Conservation (phyloP, 2,888 invertebrate genomes). For the Aquatica leii region DNA sequence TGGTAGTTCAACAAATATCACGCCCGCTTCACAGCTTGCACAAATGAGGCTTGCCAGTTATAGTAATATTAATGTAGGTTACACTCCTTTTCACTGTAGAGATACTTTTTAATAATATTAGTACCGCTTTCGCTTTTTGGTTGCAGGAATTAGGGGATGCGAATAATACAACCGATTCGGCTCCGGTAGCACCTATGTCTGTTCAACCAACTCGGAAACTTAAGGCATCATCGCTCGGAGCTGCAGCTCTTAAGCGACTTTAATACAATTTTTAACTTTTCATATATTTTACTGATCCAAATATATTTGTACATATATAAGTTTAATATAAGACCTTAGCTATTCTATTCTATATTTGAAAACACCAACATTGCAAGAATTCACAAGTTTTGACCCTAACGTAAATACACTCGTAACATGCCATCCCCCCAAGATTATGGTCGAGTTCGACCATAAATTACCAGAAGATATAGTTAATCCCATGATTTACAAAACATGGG, state of each 20-base stretch:
- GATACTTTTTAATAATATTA: slow-evolving; percentile 11
- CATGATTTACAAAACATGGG: no score
- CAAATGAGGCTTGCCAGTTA: slow-evolving; percentile 88
- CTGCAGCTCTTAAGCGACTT: slow-evolving; percentile 75
- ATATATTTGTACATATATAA: slow-evolving; percentile 54
- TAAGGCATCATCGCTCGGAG: slow-evolving; percentile 70
- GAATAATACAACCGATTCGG: slow-evolving; percentile 62
- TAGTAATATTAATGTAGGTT: slow-evolving; percentile 83
- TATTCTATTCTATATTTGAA: no score
- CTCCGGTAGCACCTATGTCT: slow-evolving; percentile 78
- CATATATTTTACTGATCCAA: slow-evolving; percentile 52
- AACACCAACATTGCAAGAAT: no score
- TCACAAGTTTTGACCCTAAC: no score
- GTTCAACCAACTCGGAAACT: slow-evolving; percentile 86
- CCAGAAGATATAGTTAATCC: no score
- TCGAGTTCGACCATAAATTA: no score
- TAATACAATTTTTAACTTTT: slow-evolving; percentile 59
- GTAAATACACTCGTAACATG: no score
- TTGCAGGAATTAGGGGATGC: slow-evolving; percentile 78
- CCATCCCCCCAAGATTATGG: no score
- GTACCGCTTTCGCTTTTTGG: slow-evolving; percentile 27
- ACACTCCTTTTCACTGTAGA: slow-evolving; percentile 13
- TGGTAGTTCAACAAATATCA: slow-evolving; percentile 83
- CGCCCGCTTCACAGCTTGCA: slow-evolving; percentile 83
- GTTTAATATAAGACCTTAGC: slow-evolving; percentile 29